Percentiles rank a stretch among this genome's conserved stretches.
phyloP scores from a whole-genome alignment of 92 coral and sea anemone species.

The Chrysogorgia sp. region DNA sequence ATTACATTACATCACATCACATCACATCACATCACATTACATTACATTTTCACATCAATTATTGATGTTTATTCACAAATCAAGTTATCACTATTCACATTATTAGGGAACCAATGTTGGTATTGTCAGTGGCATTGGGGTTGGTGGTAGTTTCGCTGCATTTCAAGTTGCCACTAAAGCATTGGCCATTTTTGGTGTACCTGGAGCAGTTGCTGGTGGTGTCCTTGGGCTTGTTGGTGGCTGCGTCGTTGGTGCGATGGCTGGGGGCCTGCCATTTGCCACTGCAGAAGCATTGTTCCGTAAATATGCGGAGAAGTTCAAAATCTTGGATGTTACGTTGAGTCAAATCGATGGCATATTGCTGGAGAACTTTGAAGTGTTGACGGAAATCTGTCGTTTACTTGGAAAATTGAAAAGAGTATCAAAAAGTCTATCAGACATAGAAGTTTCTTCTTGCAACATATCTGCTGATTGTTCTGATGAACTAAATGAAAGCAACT shows the following conservation, averaged over 20 bases:
- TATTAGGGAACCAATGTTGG: slow-evolving; percentile 33
- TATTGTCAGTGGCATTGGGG: slow-evolving; percentile 29
- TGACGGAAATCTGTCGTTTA: slow-evolving; percentile 39
- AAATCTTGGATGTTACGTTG: slow-evolving; percentile 28
- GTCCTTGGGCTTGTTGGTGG: slow-evolving; percentile 42
- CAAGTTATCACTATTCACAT: neutral
- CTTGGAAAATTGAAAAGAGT: slow-evolving; percentile 26
- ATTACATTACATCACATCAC: too few relatives aligned
- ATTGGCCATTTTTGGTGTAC: slow-evolving; percentile 28
- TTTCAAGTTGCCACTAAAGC: slow-evolving; percentile 43
- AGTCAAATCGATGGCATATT: slow-evolving; percentile 10
- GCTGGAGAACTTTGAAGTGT: slow-evolving; percentile 33
- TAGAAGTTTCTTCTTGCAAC: neutral
- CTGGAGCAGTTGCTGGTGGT: slow-evolving; percentile 42
- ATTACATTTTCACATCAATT: too few relatives aligned
- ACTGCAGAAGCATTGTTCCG: slow-evolving; percentile 36
- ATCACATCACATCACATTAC: too few relatives aligned
- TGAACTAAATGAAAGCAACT: slow-evolving; percentile 18
- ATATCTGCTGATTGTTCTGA: neutral
- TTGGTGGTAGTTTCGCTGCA: slow-evolving; percentile 44
- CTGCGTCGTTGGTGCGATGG: slow-evolving; percentile 32
- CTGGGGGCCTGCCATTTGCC: slow-evolving; percentile 26
- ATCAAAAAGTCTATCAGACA: neutral
- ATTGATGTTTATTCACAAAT: too few relatives aligned
- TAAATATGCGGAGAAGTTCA: slow-evolving; percentile 38